phyloP scores from a whole-genome alignment of 1,140 invertebrate genomes.

The Zaprionus lachaisei region DNA sequence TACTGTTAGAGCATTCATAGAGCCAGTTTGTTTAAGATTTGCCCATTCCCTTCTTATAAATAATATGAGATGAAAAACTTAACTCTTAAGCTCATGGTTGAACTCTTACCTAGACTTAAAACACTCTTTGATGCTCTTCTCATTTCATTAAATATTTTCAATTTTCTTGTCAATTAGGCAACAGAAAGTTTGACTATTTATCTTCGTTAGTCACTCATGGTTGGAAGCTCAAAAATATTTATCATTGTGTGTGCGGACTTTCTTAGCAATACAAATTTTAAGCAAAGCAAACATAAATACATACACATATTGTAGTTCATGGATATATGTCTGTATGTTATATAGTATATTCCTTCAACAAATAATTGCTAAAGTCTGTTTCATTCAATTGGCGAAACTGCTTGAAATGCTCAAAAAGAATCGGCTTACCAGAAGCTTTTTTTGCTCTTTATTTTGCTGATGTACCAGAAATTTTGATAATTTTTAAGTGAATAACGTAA shows the following conservation, averaged over 20 bases:
- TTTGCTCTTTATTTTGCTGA: not conserved
- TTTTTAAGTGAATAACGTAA: not conserved
- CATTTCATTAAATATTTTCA: slow-evolving; percentile 77
- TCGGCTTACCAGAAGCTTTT: not conserved
- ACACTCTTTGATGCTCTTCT: slow-evolving; percentile 57
- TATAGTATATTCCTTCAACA: not conserved
- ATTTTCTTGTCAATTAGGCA: slow-evolving; percentile 79
- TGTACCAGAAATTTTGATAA: not conserved
- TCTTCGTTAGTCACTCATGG: slow-evolving; percentile 56
- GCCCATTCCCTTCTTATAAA: not conserved
- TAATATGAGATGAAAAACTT: not conserved
- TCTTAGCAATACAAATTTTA: slow-evolving; percentile 42
- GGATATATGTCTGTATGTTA: not conserved
- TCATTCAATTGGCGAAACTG: not conserved
- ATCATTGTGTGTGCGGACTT: slow-evolving; percentile 13
- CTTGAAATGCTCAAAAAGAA: not conserved
- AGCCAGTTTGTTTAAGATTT: not conserved
- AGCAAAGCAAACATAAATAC: slow-evolving; percentile 6
- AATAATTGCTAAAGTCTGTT: not conserved
- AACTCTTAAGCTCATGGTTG: not conserved
- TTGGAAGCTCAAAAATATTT: slow-evolving; percentile 20
- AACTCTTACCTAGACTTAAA: slow-evolving; percentile 33
- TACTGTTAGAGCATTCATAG: not conserved
- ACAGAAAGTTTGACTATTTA: slow-evolving; percentile 66
- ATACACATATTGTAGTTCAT: not conserved